Base-by-base conservation (phyloP, 2,113 vertebrate genomes). In the Platichthys stellatus region DNA sequence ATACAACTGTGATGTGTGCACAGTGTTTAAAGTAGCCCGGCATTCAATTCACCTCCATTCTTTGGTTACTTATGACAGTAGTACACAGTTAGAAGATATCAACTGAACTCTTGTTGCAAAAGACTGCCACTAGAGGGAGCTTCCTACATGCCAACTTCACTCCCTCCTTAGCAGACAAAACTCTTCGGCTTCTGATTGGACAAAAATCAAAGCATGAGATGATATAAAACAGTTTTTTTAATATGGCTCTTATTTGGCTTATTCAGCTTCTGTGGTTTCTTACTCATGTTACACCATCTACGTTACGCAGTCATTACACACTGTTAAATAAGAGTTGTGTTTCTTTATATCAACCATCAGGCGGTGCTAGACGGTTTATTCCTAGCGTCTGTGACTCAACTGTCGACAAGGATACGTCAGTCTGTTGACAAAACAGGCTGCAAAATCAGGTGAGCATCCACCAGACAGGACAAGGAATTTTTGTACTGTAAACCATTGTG, bases 341-440 rank as follows among this genome's bases (percentile, higher is more conserved):
- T 47, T 76, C 23, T 70, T 10, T 31, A 7, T 5, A 10, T 56
- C 38, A 20, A 60, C 62, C 38, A 80, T 67, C 93, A 98, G 97
- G 95, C 94, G 61, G 95, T 97, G 91, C 93, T 97, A 38, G 97
- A 99, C 86, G 97, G 95, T 88, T 93, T 98, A 79, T 90, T 99
- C 23, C 89, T 99, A 20, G 96, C 96, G 15, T 99, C 98, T 11
- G 97, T 99, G 80, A 96, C 95, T 82, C 97, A 99, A 47, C 96
- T 98, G 89, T 99, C 98, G 63, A 90, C 91, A 58, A 97, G 96
- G 90, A 98, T 99, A 89, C 95, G 97, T 64, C 96, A 97, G 83
- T 96, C 96, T 49, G 96, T 98, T 80, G 98, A 99, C 82, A 98
- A 97, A 93, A 99, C 98, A 72, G 94, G 95, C 73, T 95, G 94